phyloP scores from a whole-genome alignment of 2,888 invertebrate species.

The Carterocephalus palaemon region DNA sequence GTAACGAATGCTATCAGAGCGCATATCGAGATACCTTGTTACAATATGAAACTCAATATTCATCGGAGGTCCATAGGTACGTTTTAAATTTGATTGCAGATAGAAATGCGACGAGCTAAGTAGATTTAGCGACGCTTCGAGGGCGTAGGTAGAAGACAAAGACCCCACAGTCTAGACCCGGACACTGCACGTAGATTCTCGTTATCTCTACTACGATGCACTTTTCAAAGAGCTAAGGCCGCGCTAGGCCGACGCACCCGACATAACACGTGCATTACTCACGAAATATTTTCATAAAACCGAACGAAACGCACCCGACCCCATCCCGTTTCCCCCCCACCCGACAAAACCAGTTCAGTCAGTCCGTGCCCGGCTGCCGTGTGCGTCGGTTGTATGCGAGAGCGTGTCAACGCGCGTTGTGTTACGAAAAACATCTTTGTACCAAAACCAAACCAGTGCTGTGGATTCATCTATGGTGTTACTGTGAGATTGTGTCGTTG shows the following conservation, averaged over 20 bases:
- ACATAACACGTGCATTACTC: conserved; percentile 79
- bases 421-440: conserved; percentile 69
- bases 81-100: conserved; percentile 60
- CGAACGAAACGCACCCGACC: conserved; percentile 72
- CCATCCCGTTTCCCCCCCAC: conserved; percentile 42
- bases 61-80: conserved; percentile 39
- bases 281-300: conserved; percentile 79
- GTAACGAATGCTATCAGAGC: conserved; percentile 17
- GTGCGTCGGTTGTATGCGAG: conserved; percentile 58
- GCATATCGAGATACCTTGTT: conserved; percentile 27
- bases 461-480: conserved; percentile 69
- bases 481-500: conserved; percentile 72
- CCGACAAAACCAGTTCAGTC: conserved; percentile 74
- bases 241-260: conserved; percentile 75
- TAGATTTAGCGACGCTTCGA: conserved; percentile 43
- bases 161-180: conserved; percentile 42
- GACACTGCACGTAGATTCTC: conserved; percentile 38
- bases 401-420: conserved; percentile 54
- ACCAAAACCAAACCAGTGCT: conserved; percentile 70
- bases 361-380: conserved; percentile 75
- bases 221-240: conserved; percentile 70
- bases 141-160: conserved; percentile 54
- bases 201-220: conserved; percentile 56
- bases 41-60: conserved; percentile 33
- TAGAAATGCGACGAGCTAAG: conserved; percentile 51